Evolutionary conservation across 2,113 vertebrate genomes (phyloP), one percentile per base, ranked within the genome.

Genomic region (Salminus brasiliensis): DNA sequence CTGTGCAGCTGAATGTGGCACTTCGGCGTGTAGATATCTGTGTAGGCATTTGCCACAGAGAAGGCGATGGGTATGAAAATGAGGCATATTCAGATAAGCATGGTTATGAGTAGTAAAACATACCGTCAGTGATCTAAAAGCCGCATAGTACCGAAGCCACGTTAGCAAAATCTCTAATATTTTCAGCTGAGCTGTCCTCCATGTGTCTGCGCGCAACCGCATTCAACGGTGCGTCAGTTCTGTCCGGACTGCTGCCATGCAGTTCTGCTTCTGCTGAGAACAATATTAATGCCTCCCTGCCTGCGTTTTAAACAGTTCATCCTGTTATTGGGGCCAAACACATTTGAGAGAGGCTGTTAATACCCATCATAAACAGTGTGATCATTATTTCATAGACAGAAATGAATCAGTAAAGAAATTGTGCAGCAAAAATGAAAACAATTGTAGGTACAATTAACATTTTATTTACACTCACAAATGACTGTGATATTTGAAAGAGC

Each of bases 381-480:
- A 3, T 36, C 34, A 36, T 36, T 36, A 41, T 15, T 1, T 45
- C 3, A 2, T 6, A 45, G 43, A 13, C 16, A 13, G 6, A 43
- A 7, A 3, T 43, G 9, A 7, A 49, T 18, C n/a, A 1, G 52
- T 2, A 23, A 63, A 65, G 1, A 3, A 70, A 45, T 2, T 49
- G 41, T 27, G 30, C 0, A 41, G 4, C 32, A 15, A 27, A 84
- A 79, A 70, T 4, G n/a, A 39, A 13, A 62, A 78, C 73, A 80
- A 4, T 7, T 21, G 10, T 13, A 34, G 49, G 18, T 78, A 83
- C 76, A 68, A 32, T 81, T 49, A 71, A 80, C 47, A 72, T 59
- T 81, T 83, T 79, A 79, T 79, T 83, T 87, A 79, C 79, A 80
- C 57, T 55, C 49, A 74, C 60, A 66, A 53, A 60, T 68, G 71